Conservation (phyloP, 1,140 invertebrate species). For the Tetragonula clypearis region DNA sequence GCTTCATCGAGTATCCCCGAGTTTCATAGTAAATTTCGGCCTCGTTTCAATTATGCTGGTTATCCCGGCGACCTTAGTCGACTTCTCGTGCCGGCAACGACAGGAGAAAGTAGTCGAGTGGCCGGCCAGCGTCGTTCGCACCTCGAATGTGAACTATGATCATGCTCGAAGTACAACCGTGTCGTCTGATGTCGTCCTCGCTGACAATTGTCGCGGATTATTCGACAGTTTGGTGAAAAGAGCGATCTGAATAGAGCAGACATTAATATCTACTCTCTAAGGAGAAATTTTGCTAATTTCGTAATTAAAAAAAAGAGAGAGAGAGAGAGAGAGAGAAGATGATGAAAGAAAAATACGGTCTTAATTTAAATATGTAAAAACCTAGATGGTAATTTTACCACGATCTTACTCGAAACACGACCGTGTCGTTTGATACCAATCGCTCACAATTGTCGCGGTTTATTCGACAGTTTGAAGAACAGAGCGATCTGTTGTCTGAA, state of each 20-base stretch:
- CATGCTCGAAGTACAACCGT: background rate
- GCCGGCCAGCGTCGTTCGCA: background rate
- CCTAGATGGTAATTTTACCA: too few species aligned
- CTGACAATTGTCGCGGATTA: background rate
- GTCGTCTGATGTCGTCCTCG: background rate
- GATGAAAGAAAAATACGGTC: too few species aligned
- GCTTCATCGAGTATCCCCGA: conserved; percentile 33
- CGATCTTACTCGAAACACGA: too few species aligned
- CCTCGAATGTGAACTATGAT: background rate
- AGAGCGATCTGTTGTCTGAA: background rate
- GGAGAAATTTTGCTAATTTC: too few species aligned
- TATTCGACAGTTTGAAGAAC: background rate
- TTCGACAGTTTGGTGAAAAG: background rate
- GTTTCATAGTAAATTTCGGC: conserved; percentile 35
- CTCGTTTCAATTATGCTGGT: conserved; percentile 30
- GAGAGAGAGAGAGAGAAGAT: too few species aligned
- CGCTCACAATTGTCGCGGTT: background rate
- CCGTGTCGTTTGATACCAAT: too few species aligned
- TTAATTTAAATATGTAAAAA: too few species aligned
- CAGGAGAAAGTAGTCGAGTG: background rate
- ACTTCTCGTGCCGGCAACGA: background rate
- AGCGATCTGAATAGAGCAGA: background rate
- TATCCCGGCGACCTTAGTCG: conserved; percentile 19
- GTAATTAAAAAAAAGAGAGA: too few species aligned
- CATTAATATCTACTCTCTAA: background rate